Conservation (phyloP, 2,888 invertebrate species). For the Trissolcus japonicus region DNA sequence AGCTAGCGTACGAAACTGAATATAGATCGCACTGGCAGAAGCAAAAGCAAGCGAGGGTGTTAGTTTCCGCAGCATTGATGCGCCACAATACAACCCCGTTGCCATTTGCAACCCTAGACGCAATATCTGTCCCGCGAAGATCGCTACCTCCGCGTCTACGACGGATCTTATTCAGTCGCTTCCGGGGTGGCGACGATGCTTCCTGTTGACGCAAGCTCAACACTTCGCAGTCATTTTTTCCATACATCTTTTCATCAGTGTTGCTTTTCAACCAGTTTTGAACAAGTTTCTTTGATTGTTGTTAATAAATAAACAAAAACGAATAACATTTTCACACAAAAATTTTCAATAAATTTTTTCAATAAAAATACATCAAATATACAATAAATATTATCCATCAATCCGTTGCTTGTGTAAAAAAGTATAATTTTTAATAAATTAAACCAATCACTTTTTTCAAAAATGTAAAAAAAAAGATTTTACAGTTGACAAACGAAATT, state of each 20-base stretch:
- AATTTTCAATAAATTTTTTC: no score
- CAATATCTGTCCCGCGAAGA: slow-evolving; percentile 56
- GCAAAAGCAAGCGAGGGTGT: slow-evolving; percentile 64
- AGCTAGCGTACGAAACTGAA: slow-evolving; percentile 61
- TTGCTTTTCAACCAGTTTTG: not conserved
- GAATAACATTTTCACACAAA: no score
- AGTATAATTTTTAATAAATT: no score
- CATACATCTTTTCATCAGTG: not conserved
- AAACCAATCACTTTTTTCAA: no score
- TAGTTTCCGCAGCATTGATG: slow-evolving; percentile 75
- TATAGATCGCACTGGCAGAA: slow-evolving; percentile 57
- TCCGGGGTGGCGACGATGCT: slow-evolving; percentile 61
- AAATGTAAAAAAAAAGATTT: no score
- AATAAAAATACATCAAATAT: no score
- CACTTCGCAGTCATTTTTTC: slow-evolving; percentile 6
- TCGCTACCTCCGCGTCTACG: slow-evolving; percentile 59
- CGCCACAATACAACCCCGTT: slow-evolving; percentile 73
- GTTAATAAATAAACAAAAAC: no score
- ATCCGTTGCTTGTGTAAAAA: no score
- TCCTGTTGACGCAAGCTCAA: slow-evolving; percentile 59
- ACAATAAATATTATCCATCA: no score
- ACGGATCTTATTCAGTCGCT: slow-evolving; percentile 65
- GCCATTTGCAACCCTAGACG: slow-evolving; percentile 68
- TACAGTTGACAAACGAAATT: no score
- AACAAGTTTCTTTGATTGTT: no score